Percentiles rank a stretch among this genome's conserved stretches.
phyloP scores from a whole-genome alignment of 2,797 vertebrate species.

The Silurus aristotelis region DNA sequence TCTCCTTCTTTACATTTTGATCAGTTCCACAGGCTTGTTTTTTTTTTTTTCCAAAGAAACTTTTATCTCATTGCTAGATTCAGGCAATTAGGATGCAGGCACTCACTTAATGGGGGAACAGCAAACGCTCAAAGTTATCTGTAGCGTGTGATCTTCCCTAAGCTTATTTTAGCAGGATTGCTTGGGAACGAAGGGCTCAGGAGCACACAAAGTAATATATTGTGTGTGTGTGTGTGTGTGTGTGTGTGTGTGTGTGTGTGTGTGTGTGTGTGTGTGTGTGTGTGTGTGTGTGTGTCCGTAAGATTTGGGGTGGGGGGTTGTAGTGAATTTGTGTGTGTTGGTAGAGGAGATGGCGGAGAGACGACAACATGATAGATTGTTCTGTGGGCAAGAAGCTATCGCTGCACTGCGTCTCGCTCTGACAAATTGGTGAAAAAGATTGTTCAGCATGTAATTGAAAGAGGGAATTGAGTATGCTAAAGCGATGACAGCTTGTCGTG shows the following conservation, averaged over 20 bases:
- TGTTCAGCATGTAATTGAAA: constrained; percentile 10
- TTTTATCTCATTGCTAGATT: constrained; percentile 50
- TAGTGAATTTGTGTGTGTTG: too few relatives aligned
- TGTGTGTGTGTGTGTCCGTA: background rate
- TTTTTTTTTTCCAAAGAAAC: constrained; percentile 43
- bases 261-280: background rate
- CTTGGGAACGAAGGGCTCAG: constrained; percentile 16
- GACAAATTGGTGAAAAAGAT: constrained; percentile 23
- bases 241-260: background rate
- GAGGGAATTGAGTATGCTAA: constrained; percentile 16
- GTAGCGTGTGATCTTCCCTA: constrained; percentile 49
- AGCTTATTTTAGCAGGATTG: constrained; percentile 34
- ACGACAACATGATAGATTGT: constrained; percentile 29
- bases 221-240: constrained; percentile 7
- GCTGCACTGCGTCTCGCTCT: constrained; percentile 17
- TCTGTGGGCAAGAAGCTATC: constrained; percentile 26
- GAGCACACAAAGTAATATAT: background rate
- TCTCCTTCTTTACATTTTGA: constrained; percentile 24
- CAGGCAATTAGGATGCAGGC: constrained; percentile 51
- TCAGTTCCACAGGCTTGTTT: background rate
- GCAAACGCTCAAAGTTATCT: constrained; percentile 50
- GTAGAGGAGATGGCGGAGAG: background rate
- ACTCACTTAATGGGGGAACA: constrained; percentile 50
- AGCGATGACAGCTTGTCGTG: constrained; percentile 21
- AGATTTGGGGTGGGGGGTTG: background rate